A percentile compares a stretch with the other conserved stretches of the same genome.
These are phyloP conservation scores for Psilopogon haemacephalus DNA, from an alignment of 2,113 vertebrate species.

Conservation along the genomic window DNA sequence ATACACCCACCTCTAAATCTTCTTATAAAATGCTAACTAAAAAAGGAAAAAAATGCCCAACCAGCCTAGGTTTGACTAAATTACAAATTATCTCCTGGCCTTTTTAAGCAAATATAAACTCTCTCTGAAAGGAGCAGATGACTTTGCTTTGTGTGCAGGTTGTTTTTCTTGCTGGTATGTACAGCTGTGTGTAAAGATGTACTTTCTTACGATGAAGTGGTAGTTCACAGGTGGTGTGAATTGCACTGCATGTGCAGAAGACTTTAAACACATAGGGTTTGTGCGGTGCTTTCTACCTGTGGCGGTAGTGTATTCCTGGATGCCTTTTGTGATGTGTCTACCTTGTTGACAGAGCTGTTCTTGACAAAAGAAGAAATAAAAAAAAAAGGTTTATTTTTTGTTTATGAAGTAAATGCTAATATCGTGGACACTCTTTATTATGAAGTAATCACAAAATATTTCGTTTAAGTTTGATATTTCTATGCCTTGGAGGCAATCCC, in stretches of 20 bases:
- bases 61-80: not conserved
- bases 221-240: not conserved
- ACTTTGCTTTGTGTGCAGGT: not conserved
- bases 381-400: not conserved
- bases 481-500: not conserved
- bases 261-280: not conserved
- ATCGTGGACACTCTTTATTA: not conserved
- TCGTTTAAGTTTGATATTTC: not conserved
- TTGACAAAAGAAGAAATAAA: not conserved
- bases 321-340: not conserved
- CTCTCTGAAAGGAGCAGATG: conserved; percentile 4
- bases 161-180: not conserved
- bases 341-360: not conserved
- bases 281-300: not conserved
- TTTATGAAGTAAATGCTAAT: not conserved
- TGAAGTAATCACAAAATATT: not conserved
- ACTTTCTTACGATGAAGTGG: not conserved
- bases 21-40: not conserved
- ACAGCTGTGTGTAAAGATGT: not conserved
- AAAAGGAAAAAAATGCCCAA: not conserved
- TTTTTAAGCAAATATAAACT: not conserved
- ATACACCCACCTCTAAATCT: not conserved
- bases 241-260: not conserved
- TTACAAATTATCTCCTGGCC: not conserved
- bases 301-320: not conserved